These are phyloP conservation scores for Chaenodraco wilsoni DNA, from an alignment of 2,797 vertebrate species.

Conservation along the genomic window DNA sequence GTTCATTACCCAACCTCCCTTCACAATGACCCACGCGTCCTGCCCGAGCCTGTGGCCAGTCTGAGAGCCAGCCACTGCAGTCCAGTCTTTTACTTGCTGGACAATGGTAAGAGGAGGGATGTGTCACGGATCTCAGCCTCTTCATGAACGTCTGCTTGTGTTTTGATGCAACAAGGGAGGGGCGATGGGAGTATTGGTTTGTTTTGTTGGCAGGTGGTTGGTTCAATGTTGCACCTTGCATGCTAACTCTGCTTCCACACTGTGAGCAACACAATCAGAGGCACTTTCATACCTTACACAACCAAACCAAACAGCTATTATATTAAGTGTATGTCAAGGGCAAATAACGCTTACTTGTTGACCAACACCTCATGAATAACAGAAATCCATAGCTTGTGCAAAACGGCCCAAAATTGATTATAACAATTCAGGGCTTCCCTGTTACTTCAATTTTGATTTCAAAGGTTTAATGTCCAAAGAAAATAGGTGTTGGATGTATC, in stretches of 20 bases:
- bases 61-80: conserved; percentile 87
- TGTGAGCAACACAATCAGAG: conserved; percentile 65
- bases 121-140: conserved; percentile 51
- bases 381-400: not conserved
- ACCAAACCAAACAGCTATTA: not conserved
- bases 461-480: not conserved
- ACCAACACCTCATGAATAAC: not conserved
- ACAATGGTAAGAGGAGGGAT: conserved; percentile 86
- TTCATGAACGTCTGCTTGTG: conserved; percentile 69
- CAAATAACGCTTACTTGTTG: conserved; percentile 9
- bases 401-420: not conserved
- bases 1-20: conserved; percentile 85
- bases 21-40: conserved; percentile 84
- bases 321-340: not conserved
- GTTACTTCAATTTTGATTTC: not conserved
- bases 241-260: conserved; percentile 67
- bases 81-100: conserved; percentile 89
- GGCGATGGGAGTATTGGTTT: conserved; percentile 11
- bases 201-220: conserved; percentile 33
- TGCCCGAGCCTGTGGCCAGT: conserved; percentile 84
- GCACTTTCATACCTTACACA: not conserved
- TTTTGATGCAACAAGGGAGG: conserved; percentile 25
- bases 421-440: not conserved
- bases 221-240: conserved; percentile 72
- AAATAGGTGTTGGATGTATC: not conserved